These are phyloP conservation scores for Chaenogobius annularis DNA, from an alignment of 2,113 vertebrate species.

Conservation along the genomic window DNA sequence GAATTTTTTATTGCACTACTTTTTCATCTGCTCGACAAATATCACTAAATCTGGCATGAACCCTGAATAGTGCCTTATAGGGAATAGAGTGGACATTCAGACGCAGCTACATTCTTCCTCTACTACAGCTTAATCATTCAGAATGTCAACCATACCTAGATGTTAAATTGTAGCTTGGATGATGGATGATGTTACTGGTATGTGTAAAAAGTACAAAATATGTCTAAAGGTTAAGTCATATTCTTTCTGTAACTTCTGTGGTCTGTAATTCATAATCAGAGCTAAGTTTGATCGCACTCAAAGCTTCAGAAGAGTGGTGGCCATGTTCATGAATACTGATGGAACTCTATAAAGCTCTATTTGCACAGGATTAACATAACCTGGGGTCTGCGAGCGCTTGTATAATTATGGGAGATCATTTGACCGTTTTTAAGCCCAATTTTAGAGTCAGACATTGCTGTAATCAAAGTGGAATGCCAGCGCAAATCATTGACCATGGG, in stretches of 20 bases:
- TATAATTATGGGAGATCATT: slow-evolving; percentile 44
- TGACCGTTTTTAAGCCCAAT: slow-evolving; percentile 37
- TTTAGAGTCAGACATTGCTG: slow-evolving; percentile 10
- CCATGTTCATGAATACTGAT: slow-evolving; percentile 68
- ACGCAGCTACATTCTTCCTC: no score
- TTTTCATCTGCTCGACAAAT: no score
- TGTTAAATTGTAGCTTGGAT: no score
- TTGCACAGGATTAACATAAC: slow-evolving; percentile 37
- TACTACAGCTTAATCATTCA: no score
- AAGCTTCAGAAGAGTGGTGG: slow-evolving; percentile 41
- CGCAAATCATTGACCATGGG: slow-evolving; percentile 3
- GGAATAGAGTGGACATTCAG: no score
- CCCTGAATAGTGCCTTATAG: no score
- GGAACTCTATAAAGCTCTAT: slow-evolving; percentile 42
- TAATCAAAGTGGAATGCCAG: slow-evolving; percentile 25
- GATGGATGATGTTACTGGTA: no score
- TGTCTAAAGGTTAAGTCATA: background rate
- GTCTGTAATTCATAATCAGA: slow-evolving; percentile 32
- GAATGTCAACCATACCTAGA: no score
- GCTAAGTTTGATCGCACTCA: slow-evolving; percentile 47
- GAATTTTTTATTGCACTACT: no score
- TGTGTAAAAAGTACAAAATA: no score
- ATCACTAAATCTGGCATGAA: no score
- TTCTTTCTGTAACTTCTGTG: slow-evolving; percentile 29
- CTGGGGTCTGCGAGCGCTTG: slow-evolving; percentile 30